Conservation (phyloP, 2,888 invertebrate species). For the Tiphia femorata region DNA sequence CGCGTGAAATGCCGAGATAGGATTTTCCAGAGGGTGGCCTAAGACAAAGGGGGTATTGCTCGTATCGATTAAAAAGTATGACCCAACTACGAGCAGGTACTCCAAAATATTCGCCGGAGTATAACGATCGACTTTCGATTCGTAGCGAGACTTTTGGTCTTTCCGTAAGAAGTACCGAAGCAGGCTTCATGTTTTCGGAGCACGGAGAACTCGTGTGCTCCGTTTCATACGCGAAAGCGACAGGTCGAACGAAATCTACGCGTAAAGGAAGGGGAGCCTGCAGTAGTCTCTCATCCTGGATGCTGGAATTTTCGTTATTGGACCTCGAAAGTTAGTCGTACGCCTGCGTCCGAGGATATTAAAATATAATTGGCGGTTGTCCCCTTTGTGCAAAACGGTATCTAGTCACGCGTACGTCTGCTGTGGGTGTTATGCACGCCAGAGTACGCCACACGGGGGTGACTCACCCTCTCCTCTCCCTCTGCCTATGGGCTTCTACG, state of each 20-base stretch:
- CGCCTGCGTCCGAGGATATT: constrained; percentile 53
- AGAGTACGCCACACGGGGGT: constrained; percentile 62
- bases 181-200: not conserved
- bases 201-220: too few species aligned
- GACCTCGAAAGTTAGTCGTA: constrained; percentile 35
- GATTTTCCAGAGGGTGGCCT: too few species aligned
- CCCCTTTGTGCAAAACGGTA: constrained; percentile 65
- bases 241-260: too few species aligned
- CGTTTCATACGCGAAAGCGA: too few species aligned
- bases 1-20: too few species aligned
- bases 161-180: not conserved
- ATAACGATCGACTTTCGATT: not conserved
- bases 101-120: too few species aligned
- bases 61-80: too few species aligned
- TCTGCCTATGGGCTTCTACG: constrained; percentile 31
- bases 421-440: constrained; percentile 65
- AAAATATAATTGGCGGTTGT: constrained; percentile 68
- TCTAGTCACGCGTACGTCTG: constrained; percentile 66
- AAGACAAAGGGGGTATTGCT: too few species aligned
- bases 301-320: constrained; percentile 35
- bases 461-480: constrained; percentile 62
- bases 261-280: too few species aligned
- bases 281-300: too few species aligned
- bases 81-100: too few species aligned
- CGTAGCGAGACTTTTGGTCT: not conserved